Percentiles rank a stretch among this genome's conserved stretches.
phyloP scores from a whole-genome alignment of 2,888 invertebrate species.

The Machimus atricapillus region DNA sequence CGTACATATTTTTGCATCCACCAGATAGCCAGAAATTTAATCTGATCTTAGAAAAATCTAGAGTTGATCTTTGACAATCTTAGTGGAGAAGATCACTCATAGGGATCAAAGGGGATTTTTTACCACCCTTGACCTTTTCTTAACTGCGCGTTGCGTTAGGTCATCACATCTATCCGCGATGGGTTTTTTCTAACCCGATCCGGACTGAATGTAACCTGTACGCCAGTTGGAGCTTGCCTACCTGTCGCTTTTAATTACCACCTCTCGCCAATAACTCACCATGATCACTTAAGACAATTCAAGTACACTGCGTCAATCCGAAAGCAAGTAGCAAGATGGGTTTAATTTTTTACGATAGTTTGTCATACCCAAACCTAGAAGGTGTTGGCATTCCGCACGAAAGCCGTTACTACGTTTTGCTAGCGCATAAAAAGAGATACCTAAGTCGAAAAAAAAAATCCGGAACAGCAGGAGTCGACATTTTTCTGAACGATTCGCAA shows the following conservation, averaged over 20 bases:
- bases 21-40: no score
- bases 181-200: not conserved
- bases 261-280: not conserved
- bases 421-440: not conserved
- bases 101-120: not conserved
- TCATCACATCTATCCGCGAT: not conserved
- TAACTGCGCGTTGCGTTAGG: not conserved
- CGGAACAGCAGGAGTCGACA: not conserved
- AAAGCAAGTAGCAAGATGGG: not conserved
- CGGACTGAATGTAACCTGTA: not conserved
- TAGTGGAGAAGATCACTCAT: not conserved
- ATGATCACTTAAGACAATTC: not conserved
- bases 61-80: not conserved
- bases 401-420: not conserved
- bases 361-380: not conserved
- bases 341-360: not conserved
- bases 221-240: not conserved
- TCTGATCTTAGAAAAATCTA: not conserved
- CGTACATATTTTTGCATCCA: no score
- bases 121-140: not conserved
- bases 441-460: not conserved
- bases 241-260: not conserved
- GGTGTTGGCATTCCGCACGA: not conserved
- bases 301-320: not conserved
- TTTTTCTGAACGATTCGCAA: not conserved